Evolutionary conservation across 2,888 invertebrate species (phyloP), one percentile per base, ranked within the genome.

Genomic region (Craniophora ligustri): DNA sequence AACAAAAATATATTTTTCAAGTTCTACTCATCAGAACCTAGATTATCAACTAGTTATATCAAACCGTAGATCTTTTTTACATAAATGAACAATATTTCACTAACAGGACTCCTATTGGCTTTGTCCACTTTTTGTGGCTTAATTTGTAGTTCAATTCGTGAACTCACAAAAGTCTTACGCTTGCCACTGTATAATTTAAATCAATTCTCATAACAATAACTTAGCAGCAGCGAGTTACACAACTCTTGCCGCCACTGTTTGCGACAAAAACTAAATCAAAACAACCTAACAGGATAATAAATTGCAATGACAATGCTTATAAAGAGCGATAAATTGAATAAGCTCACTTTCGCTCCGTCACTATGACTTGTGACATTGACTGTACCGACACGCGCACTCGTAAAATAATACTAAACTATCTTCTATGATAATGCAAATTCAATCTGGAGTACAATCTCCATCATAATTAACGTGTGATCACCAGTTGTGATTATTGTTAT

Each of bases 321-420:
- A 72, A 62, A 19, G 11, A 56, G 32, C 44, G 15, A 47, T 21
- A 61, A 44, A 56, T 2, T 40, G 42, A 41, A 40, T 40, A 23
- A 42, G 35, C 36, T 36, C 39, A 60, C 76, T 83, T 81, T 83
- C 75, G 78, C 70, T 39, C 35, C 48, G 70, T 77, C 71, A 75
- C 53, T 47, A 32, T 72, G 72, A 75, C 72, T 71, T 53, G 67
- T 60, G 67, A 68, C 72, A 78, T 74, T 76, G 59, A n/a, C n/a
- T 40, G 54, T 32, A 34, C 36, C 15, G 19, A 14, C 47, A 46
- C 35, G 28, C 46, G 39, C 32, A 23, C 21, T 46, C n/a, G 10
- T 13, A 30, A 38, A 46, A 51, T 54, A 15, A 53, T 63, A 31
- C 40, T 6, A 13, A n/a, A n/a, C n/a, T n/a, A n/a, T n/a, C n/a